Conservation (phyloP, 2,888 invertebrate species). For the Drosophila leonis region DNA sequence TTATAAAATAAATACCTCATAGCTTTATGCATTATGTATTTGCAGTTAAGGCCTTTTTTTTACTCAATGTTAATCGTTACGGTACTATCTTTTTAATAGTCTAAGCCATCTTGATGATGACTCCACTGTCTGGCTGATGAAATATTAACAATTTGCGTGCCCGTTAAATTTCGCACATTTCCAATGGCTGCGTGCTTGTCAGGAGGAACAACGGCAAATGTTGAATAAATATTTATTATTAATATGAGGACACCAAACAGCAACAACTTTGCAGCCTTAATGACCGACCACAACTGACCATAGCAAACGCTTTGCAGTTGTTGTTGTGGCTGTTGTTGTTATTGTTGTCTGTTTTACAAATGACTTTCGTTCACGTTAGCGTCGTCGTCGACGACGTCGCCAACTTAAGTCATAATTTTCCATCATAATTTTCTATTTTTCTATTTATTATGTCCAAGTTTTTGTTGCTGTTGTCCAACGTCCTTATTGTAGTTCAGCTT, state of each 20-base stretch:
- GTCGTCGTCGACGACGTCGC: conserved; percentile 46
- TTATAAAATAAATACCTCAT: not conserved
- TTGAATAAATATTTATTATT: conserved; percentile 48
- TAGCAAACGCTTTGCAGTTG: conserved; percentile 25
- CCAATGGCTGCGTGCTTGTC: conserved; percentile 27
- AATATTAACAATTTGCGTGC: conserved; percentile 64
- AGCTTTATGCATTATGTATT: not conserved
- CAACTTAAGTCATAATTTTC: conserved; percentile 74
- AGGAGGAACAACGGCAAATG: conserved; percentile 11
- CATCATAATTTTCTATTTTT: conserved; percentile 70
- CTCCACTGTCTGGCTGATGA: conserved; percentile 33
- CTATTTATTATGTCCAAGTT: conserved; percentile 65
- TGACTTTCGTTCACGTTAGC: conserved; percentile 67
- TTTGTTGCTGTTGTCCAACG: conserved; percentile 26
- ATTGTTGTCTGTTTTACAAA: conserved; percentile 50
- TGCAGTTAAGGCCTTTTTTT: not conserved
- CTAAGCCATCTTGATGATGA: conserved; percentile 5
- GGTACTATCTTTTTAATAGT: conserved; percentile 1
- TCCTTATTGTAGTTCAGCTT: conserved; percentile 46
- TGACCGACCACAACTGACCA: conserved; percentile 64
- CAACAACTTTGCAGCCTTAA: conserved; percentile 35
- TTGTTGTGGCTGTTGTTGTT: conserved; percentile 8
- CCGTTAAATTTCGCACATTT: conserved; percentile 41
- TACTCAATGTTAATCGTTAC: conserved; percentile 10
- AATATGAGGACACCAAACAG: conserved; percentile 39